Percentiles rank a stretch among this genome's conserved stretches.
phyloP scores from a whole-genome alignment of 2,888 invertebrate species.

The Limnephilus rhombicus region DNA sequence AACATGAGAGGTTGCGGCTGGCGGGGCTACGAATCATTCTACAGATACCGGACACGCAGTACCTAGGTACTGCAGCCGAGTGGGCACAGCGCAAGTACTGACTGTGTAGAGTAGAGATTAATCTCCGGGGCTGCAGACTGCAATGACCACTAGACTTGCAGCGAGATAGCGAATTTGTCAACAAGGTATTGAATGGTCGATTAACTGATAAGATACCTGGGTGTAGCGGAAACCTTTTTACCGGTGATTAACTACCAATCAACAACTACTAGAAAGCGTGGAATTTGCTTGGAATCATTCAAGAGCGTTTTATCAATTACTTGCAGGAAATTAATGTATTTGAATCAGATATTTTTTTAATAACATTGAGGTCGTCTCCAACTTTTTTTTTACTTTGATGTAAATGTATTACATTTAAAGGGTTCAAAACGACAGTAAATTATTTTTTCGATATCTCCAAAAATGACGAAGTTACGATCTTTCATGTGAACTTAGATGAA shows the following conservation, averaged over 20 bases:
- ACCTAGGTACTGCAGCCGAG: background rate
- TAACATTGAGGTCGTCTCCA: too few species aligned
- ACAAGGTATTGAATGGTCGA: slow-evolving; percentile 1
- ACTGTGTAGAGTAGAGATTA: background rate
- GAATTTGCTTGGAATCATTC: background rate
- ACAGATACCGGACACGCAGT: slow-evolving; percentile 41
- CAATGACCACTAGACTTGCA: background rate
- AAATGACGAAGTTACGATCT: too few species aligned
- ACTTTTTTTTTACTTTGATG: too few species aligned
- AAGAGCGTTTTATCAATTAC: background rate
- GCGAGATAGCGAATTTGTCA: slow-evolving; percentile 1
- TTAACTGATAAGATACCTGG: background rate
- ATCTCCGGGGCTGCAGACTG: background rate
- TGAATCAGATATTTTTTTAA: too few species aligned
- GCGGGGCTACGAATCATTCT: slow-evolving; percentile 27
- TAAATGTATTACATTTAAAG: too few species aligned
- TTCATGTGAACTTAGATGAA: too few species aligned
- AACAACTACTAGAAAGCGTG: background rate
- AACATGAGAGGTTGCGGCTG: slow-evolving; percentile 19
- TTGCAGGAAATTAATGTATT: background rate
- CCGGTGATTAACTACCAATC: background rate
- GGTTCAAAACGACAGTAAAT: too few species aligned
- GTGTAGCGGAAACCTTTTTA: background rate
- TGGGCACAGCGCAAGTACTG: background rate
- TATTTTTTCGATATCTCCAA: too few species aligned